Evolutionary conservation across 2,113 vertebrate genomes (phyloP), one percentile per base, ranked within the genome.

Genomic region (Pangasianodon gigas): DNA sequence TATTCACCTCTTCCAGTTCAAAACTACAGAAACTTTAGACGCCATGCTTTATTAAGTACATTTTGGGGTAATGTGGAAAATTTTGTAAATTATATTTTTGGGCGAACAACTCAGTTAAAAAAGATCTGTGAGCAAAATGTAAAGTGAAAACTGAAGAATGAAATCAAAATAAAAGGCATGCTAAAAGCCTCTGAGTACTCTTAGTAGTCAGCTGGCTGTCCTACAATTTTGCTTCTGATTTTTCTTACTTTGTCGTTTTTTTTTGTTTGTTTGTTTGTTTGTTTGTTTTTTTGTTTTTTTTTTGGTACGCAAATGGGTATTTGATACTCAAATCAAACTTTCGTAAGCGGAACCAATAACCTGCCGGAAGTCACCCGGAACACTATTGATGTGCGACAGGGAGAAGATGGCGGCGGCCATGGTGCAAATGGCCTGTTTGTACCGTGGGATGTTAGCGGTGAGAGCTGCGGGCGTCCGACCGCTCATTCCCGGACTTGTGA

Each of bases 361-460:
- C 37, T 44, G 29, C 48, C 46, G 62, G 52, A 19, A 10, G 3
- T 84, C 84, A 65, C 13, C 29, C 94, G 96, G 95, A 94, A 0
- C 46, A 0, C 4, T 90, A 92, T 95, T 89, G 89, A 96, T 96
- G 96, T 93, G 91, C 88, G 90, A 94, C 93, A 90, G 92, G 44
- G 89, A 81, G 56, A 95, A 95, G 54, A 97, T 97, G 96, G 95
- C 96, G 29, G 96, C 95, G 8, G 95, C 95, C 46, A 0, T 96
- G 93, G 67, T 96, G 5, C 97, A 97, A 54, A 96, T 97, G 93
- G 95, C 95, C 0, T 97, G 97, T 81, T 90, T 95, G 84, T 97
- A 96, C 82, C 95, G 97, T 21, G 97, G 97, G 0, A 93, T 96
- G 90, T 92, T 97, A n/a, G 96, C 96, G 1, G 95, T 98, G 92